Conservation (phyloP, 1,140 invertebrate species). For the Chionoecetes opilio region DNA sequence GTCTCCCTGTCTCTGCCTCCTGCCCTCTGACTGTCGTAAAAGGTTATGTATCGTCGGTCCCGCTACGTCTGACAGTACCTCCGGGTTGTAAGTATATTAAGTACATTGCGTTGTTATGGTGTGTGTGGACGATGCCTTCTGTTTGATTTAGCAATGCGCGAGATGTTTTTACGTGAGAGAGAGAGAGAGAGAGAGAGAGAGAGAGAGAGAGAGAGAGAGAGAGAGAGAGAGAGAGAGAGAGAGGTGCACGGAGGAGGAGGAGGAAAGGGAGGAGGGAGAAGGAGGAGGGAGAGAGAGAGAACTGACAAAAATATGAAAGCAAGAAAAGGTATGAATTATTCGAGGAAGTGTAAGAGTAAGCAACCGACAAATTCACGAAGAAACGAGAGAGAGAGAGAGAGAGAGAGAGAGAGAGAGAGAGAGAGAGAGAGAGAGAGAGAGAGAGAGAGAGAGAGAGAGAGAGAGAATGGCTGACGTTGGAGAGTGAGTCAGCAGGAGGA, state of each 20-base stretch:
- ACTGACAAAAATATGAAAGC: background rate
- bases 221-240: background rate
- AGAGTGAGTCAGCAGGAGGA: constrained; percentile 32
- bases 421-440: constrained; percentile 48
- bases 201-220: background rate
- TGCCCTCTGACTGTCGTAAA: background rate
- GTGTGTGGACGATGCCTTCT: no score
- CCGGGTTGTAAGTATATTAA: no score
- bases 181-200: background rate
- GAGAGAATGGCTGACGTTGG: constrained; percentile 42
- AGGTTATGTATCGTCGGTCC: background rate
- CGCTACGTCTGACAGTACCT: background rate
- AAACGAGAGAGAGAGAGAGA: background rate
- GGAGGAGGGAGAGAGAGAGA: background rate
- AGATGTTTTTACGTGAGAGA: no score
- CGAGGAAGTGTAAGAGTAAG: background rate
- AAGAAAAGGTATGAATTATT: no score
- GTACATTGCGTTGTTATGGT: no score
- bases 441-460: constrained; percentile 61
- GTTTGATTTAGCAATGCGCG: no score
- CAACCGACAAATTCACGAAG: no score
- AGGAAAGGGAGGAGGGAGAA: background rate
- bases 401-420: constrained; percentile 53
- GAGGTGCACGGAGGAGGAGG: background rate
- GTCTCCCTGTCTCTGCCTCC: no score